Conservation (phyloP, 2,113 vertebrate genomes). For the Nettapus auritus region DNA sequence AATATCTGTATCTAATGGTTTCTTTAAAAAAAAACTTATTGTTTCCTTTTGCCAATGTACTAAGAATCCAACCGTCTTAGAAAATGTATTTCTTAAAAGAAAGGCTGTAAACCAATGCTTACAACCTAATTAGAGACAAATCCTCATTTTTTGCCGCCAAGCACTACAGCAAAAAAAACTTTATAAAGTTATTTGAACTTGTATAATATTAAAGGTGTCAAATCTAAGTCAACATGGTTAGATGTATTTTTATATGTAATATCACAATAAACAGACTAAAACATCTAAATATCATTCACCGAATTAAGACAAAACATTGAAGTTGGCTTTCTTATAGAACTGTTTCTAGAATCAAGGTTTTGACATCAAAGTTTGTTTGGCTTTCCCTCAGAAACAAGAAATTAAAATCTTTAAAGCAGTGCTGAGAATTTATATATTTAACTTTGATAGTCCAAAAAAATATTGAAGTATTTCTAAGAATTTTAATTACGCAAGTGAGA, state of each 20-base stretch:
- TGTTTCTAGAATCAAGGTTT: neutral
- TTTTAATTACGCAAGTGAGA: neutral
- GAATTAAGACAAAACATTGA: conserved; percentile 18
- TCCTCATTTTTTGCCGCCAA: neutral
- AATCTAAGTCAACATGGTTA: neutral
- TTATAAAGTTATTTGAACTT: too few relatives aligned
- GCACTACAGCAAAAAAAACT: neutral
- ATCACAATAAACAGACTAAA: neutral
- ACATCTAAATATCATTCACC: neutral
- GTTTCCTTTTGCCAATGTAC: neutral
- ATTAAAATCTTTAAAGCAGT: neutral
- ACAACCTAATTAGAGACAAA: neutral
- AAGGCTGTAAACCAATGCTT: neutral
- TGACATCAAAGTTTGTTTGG: conserved; percentile 5
- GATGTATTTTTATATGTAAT: neutral
- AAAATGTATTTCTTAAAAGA: neutral
- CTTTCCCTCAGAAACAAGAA: neutral
- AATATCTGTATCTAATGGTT: neutral
- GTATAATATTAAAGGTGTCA: neutral
- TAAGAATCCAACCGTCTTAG: neutral
- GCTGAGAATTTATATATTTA: neutral
- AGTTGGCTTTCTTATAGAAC: neutral
- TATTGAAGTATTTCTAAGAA: neutral
- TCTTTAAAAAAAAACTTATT: neutral
- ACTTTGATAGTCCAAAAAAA: neutral